A percentile compares a stretch with the other conserved stretches of the same genome.
Evolutionary conservation across 1,140 invertebrate species (phyloP).

Genomic region (Drosophila cardini): DNA sequence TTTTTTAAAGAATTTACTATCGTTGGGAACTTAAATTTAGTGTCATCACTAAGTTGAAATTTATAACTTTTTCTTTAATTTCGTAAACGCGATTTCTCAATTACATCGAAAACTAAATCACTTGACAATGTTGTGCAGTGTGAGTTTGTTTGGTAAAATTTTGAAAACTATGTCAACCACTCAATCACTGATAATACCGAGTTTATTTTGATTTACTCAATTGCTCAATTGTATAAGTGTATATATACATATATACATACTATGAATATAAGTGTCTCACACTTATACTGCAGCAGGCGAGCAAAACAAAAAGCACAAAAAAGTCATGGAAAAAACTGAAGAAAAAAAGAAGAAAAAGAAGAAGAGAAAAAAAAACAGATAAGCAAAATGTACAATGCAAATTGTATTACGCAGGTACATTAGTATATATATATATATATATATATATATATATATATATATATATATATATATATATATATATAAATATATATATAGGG

Average conservation of each 20-base stretch:
- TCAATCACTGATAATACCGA: background rate
- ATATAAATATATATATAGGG: too few species aligned
- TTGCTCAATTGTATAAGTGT: background rate
- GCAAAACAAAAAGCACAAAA: too few species aligned
- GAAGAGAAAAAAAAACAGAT: background rate
- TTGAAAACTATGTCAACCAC: background rate
- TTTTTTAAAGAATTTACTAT: background rate
- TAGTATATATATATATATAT: background rate
- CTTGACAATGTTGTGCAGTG: background rate
- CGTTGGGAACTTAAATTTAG: too few species aligned
- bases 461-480: background rate
- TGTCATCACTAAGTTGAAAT: background rate
- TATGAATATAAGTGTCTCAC: too few species aligned
- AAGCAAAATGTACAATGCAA: background rate
- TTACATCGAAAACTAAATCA: background rate
- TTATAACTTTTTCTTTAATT: background rate
- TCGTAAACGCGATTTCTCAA: background rate
- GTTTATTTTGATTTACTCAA: background rate
- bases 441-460: background rate
- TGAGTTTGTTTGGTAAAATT: background rate
- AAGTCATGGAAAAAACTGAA: too few species aligned
- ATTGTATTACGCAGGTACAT: background rate
- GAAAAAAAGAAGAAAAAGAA: background rate
- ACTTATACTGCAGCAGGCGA: too few species aligned
- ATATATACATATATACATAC: too few species aligned